Evolutionary conservation across 2,113 vertebrate species (phyloP), one percentile per base, ranked within the genome.

Genomic region (Notarius lentiginosus): DNA sequence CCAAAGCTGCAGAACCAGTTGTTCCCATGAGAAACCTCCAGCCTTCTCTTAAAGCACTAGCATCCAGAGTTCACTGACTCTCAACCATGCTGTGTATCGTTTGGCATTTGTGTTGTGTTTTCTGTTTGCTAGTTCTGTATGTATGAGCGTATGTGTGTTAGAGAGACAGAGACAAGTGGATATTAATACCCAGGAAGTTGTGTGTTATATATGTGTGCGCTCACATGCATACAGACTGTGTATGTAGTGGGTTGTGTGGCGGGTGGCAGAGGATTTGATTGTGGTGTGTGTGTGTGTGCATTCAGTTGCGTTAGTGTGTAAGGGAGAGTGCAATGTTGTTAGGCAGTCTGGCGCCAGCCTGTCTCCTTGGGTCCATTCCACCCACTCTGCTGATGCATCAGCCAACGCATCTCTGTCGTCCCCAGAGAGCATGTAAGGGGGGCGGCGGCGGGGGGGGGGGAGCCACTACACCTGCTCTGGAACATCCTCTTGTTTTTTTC

Each of bases 261-360:
- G 47, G 60, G 68, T 11, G 34, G 20, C 41, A 88, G 92, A 56
- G 0, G 10, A 66, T 72, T 12, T 86, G 60, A 22, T 22, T 75
- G 68, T 75, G 41, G 84, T 91, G 85, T 81, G 90, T 90, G 66
- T 89, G 53, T 84, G 34, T 88, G 75, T 83, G 87, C 87, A 41
- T 58, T 70, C 49, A 65, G 75, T 66, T 82, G 86, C 81, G 83
- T 61, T 55, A 53, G 58, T 84, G 75, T 75, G 20, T 82, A 82
- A 93, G 94, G 70, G 17, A 85, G 87, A 88, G 89, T 90, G 89
- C 83, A 90, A 92, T 91, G 88, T 87, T 88, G 88, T 93, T 93
- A 89, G 89, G 84, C 89, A 92, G 93, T 92, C 95, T 96, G 96
- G 96, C 95, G 95, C 96, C 96, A 94, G 91, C 90, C 92, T 92